These are phyloP conservation scores for Paralichthys olivaceus DNA, from an alignment of 2,113 vertebrate genomes.

Conservation along the genomic window DNA sequence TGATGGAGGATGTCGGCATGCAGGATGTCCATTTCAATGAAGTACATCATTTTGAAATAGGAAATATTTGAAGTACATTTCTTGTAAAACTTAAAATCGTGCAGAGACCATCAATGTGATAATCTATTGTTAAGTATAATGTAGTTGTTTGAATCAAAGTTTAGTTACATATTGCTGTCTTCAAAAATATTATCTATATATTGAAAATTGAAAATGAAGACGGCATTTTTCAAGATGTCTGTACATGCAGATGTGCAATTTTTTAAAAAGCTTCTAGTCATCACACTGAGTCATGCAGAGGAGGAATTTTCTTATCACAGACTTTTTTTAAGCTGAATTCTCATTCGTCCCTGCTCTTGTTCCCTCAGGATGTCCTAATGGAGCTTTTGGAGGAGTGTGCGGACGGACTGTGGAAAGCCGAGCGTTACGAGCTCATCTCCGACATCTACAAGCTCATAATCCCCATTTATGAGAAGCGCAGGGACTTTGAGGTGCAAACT, in stretches of 20 bases:
- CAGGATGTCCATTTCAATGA: slow-evolving; percentile 99
- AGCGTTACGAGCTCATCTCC: slow-evolving; percentile 97
- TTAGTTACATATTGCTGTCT: no score
- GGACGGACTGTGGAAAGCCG: slow-evolving; percentile 98
- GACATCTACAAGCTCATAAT: slow-evolving; percentile 98
- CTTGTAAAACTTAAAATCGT: no score
- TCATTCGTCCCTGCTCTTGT: neutral
- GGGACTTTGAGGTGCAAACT: slow-evolving; percentile 93
- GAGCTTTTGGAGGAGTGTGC: slow-evolving; percentile 96
- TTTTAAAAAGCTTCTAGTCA: neutral
- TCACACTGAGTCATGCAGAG: neutral
- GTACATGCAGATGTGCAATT: no score
- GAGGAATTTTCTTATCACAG: neutral
- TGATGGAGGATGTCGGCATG: slow-evolving; percentile 99
- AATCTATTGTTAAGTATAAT: no score
- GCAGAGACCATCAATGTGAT: no score
- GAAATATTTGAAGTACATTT: no score
- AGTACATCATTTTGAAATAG: slow-evolving; percentile 58
- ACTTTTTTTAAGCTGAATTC: neutral
- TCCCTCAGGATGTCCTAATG: slow-evolving; percentile 92
- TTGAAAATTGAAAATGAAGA: no score
- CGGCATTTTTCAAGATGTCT: no score
- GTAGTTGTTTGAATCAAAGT: no score
- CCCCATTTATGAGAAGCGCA: slow-evolving; percentile 96
- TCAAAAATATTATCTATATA: no score